These are phyloP conservation scores for Podabrus alpinus DNA, from an alignment of 2,888 invertebrate species.

Conservation along the genomic window DNA sequence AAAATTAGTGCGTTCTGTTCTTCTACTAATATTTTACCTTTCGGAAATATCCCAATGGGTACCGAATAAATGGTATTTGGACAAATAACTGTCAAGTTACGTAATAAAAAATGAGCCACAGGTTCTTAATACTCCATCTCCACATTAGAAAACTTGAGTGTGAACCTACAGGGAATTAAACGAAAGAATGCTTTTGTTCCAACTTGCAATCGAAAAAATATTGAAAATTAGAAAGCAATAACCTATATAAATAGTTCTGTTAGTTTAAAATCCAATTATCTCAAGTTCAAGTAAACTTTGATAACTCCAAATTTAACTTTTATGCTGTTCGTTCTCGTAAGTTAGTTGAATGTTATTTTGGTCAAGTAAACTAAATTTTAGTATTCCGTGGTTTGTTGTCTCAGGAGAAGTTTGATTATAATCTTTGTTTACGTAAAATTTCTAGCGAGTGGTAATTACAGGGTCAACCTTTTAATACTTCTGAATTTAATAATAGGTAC, in stretches of 20 bases:
- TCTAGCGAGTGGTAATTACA: no score
- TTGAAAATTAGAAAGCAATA: not conserved
- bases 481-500: no score
- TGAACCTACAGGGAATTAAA: not conserved
- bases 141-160: not conserved
- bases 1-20: not conserved
- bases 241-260: not conserved
- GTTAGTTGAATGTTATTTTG: not conserved
- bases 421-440: not conserved
- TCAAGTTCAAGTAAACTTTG: not conserved
- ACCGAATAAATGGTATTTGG: not conserved
- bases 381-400: not conserved
- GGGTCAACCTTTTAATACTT: not conserved
- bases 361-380: slow-evolving; percentile 4
- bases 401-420: not conserved
- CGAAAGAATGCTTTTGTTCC: not conserved
- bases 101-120: not conserved
- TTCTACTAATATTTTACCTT: not conserved
- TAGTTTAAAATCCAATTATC: not conserved
- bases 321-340: not conserved
- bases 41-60: not conserved
- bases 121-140: not conserved
- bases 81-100: not conserved
- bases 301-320: not conserved
- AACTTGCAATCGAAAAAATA: no score